Evolutionary conservation across 2,888 invertebrate genomes (phyloP).

Genomic region (Adela reaumurella): DNA sequence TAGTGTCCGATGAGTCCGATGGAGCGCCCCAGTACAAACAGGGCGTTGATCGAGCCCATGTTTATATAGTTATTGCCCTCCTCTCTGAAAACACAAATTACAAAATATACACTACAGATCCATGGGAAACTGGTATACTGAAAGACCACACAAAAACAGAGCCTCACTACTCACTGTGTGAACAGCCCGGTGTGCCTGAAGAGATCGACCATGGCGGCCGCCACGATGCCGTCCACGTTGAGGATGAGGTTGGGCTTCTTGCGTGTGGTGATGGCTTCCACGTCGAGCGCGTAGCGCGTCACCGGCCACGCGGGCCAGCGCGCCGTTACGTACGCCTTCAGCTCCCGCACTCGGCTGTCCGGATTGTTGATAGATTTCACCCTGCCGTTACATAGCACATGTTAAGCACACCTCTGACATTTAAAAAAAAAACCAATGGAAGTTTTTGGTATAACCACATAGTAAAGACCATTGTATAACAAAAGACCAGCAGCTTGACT

Average conservation of each 20-base stretch:
- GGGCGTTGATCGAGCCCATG: slow-evolving; percentile 96
- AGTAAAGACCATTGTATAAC: too few relatives aligned
- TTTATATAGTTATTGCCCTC: slow-evolving; percentile 97
- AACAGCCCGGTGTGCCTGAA: slow-evolving; percentile 91
- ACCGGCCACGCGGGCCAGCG: slow-evolving; percentile 93
- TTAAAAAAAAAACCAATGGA: not conserved
- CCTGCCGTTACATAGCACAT: slow-evolving; percentile 22
- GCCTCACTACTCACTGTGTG: slow-evolving; percentile 68
- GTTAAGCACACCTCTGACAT: not conserved
- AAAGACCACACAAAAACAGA: too few relatives aligned
- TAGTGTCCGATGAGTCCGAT: slow-evolving; percentile 99
- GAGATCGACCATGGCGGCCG: slow-evolving; percentile 95
- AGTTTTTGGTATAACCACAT: too few relatives aligned
- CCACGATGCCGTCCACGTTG: slow-evolving; percentile 98
- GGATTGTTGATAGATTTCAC: slow-evolving; percentile 95
- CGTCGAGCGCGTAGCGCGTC: slow-evolving; percentile 93
- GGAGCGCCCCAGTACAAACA: slow-evolving; percentile 96
- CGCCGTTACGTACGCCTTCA: slow-evolving; percentile 92
- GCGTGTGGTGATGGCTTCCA: slow-evolving; percentile 97
- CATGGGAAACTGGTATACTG: too few relatives aligned
- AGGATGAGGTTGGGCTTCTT: slow-evolving; percentile 99
- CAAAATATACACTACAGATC: too few relatives aligned
- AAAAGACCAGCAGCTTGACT: too few relatives aligned
- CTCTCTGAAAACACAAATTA: slow-evolving; percentile 61
- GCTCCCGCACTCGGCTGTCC: slow-evolving; percentile 94